These are phyloP conservation scores for Tauraco erythrolophus DNA, from an alignment of 2,113 vertebrate genomes.

Conservation along the genomic window DNA sequence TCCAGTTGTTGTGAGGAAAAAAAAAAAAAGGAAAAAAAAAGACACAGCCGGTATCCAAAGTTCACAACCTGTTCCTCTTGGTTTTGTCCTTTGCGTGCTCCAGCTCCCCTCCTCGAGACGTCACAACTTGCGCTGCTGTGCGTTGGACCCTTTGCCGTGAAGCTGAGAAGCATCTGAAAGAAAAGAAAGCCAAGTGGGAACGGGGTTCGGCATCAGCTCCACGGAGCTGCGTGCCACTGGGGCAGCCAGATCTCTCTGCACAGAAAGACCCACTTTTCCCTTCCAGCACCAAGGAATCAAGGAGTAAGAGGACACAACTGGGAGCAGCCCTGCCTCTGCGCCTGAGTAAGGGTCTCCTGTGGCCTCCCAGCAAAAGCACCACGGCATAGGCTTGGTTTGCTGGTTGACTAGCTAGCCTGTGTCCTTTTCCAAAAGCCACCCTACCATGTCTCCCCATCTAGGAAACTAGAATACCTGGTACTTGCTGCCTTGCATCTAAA, in stretches of 20 bases:
- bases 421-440: not conserved
- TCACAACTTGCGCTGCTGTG: constrained; percentile 83
- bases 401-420: not conserved
- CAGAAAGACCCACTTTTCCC: not conserved
- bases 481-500: not conserved
- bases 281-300: not conserved
- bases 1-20: not conserved
- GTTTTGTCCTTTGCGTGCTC: constrained; percentile 1
- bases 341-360: not conserved
- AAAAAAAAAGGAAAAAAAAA: not conserved
- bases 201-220: not conserved
- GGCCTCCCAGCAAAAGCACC: not conserved
- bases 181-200: constrained; percentile 34
- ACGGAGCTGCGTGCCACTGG: rapidly evolving
- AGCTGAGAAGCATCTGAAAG: constrained; percentile 82
- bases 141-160: constrained; percentile 78
- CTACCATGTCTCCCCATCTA: not conserved
- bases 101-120: constrained; percentile 30
- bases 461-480: not conserved
- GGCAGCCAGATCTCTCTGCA: not conserved
- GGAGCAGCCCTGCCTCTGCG: not conserved
- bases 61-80: not conserved
- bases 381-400: not conserved
- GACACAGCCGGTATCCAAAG: not conserved
- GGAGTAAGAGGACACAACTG: not conserved